phyloP scores from a whole-genome alignment of 2,797 vertebrate species.

The Tinamus major region DNA sequence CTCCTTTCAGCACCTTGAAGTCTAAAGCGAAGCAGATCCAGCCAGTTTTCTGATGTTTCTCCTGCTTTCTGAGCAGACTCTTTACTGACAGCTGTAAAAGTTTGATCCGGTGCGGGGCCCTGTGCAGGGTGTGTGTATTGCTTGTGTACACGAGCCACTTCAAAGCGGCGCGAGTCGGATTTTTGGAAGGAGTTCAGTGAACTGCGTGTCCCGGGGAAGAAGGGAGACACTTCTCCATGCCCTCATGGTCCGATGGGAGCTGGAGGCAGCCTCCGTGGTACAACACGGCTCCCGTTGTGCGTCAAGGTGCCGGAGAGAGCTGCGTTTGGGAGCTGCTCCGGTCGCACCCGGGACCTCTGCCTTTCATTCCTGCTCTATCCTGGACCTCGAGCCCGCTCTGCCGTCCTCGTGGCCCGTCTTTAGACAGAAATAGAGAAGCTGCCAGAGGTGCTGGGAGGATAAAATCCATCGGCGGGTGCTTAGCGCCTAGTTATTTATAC shows the following conservation, averaged over 20 bases:
- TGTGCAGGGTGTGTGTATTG: not conserved
- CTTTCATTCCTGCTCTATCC: not conserved
- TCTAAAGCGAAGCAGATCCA: not conserved
- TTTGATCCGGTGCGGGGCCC: not conserved
- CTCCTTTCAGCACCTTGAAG: not conserved
- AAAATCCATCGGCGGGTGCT: not conserved
- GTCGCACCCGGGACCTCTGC: accelerated
- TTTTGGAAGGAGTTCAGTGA: not conserved
- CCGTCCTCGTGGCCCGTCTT: not conserved
- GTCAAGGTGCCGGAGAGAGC: not conserved
- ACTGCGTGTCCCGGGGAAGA: not conserved
- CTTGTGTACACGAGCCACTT: not conserved
- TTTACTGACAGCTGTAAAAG: not conserved
- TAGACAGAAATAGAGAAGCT: not conserved
- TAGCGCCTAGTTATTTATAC: not conserved
- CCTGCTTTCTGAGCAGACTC: not conserved
- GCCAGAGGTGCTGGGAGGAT: not conserved
- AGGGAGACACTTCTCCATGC: not conserved
- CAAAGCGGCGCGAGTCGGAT: not conserved
- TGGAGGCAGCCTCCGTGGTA: not conserved
- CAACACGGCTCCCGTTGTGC: not conserved
- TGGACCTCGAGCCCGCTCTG: not conserved
- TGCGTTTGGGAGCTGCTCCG: not conserved
- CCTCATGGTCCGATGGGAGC: not conserved
- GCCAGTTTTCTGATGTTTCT: not conserved